Conservation (phyloP, 2,113 vertebrate genomes). For the Cyprinodon brontotheroides region DNA sequence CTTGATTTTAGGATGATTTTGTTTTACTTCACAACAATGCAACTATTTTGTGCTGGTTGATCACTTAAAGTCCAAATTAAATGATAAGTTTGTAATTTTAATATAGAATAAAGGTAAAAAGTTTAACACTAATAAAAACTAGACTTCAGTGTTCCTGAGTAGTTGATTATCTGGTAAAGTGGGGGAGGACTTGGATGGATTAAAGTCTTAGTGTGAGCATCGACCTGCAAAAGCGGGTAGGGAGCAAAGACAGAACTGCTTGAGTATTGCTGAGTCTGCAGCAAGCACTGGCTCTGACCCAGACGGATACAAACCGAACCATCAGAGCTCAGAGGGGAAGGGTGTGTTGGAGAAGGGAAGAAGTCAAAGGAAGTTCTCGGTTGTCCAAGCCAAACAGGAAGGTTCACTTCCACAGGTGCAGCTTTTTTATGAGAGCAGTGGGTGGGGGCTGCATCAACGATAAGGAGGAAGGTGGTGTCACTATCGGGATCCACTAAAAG, state of each 20-base stretch:
- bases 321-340: constrained; percentile 53
- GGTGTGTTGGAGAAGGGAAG: constrained; percentile 22
- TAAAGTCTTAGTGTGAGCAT: constrained; percentile 20
- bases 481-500: constrained; percentile 27
- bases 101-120: background rate
- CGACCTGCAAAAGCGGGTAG: constrained; percentile 23
- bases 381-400: constrained; percentile 81
- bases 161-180: constrained; percentile 34
- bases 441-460: constrained; percentile 12
- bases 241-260: constrained; percentile 25
- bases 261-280: constrained; percentile 71
- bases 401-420: constrained; percentile 78
- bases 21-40: background rate
- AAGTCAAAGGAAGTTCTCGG: constrained; percentile 58
- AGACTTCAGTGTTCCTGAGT: background rate
- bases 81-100: background rate
- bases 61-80: background rate
- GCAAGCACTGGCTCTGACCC: constrained; percentile 34
- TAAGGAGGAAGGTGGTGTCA: constrained; percentile 46
- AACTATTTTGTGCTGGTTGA: background rate
- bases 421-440: constrained; percentile 57
- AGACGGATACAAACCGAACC: constrained; percentile 50
- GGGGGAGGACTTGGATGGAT: constrained; percentile 24
- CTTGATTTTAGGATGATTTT: no score
- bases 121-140: background rate